These are phyloP conservation scores for Amphimedon queenslandica DNA, from an alignment of 37 sponge, comb jelly and placozoan species.

Conservation along the genomic window DNA sequence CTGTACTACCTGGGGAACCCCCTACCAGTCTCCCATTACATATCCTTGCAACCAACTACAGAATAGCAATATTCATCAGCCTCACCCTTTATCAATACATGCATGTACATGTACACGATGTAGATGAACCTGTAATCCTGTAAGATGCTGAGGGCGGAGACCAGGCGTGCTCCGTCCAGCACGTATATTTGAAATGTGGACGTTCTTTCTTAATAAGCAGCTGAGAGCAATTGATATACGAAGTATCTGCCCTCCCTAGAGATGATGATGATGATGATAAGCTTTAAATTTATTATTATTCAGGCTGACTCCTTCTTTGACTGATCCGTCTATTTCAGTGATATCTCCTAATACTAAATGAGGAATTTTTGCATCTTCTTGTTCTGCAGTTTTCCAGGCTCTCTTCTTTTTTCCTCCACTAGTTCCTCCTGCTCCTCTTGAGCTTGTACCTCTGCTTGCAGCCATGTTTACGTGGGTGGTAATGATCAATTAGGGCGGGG, in stretches of 20 bases:
- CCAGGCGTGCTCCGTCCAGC: conserved; percentile 87
- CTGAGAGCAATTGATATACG: conserved; percentile 74
- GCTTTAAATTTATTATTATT: not conserved
- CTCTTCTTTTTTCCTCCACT: conserved; percentile 17
- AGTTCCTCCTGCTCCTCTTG: not conserved
- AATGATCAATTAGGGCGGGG: not conserved
- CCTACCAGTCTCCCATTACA: conserved; percentile 72
- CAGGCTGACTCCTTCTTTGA: conserved; percentile 77
- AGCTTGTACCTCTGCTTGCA: not conserved
- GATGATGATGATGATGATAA: not conserved
- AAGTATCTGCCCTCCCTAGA: conserved; percentile 92
- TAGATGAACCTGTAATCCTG: conserved; percentile 46
- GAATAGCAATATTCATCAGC: too few species aligned
- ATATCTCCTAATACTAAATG: not conserved
- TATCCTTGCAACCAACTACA: conserved; percentile 42
- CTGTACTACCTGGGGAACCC: conserved; percentile 34
- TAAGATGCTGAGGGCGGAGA: conserved; percentile 89
- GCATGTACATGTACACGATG: conserved; percentile 6
- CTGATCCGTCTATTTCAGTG: conserved; percentile 76
- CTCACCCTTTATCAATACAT: conserved; percentile 9
- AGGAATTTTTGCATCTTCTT: conserved; percentile 5
- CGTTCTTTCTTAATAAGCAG: conserved; percentile 65
- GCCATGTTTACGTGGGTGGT: not conserved
- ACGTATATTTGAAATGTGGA: conserved; percentile 69
- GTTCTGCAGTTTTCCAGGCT: conserved; percentile 45